These are phyloP conservation scores for Troilus luridus DNA, from an alignment of 2,888 invertebrate genomes.

Conservation along the genomic window DNA sequence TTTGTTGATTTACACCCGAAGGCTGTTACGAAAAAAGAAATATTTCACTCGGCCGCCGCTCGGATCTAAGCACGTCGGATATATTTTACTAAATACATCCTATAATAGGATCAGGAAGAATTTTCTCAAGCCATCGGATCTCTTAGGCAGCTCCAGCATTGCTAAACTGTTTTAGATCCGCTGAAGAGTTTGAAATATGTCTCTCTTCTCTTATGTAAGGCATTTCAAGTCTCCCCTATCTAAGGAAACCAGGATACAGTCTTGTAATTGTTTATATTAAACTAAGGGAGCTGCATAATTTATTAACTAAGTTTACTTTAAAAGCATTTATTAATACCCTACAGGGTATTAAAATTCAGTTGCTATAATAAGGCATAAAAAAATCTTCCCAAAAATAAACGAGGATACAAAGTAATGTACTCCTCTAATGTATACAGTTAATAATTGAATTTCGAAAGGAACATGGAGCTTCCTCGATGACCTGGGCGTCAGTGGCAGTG, in stretches of 20 bases:
- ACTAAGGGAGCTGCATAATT: not conserved
- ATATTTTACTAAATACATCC: slow-evolving; percentile 4
- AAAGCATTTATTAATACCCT: not conserved
- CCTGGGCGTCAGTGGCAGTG: too few relatives aligned
- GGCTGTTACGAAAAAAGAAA: not conserved
- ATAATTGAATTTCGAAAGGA: too few relatives aligned
- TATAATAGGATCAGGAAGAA: slow-evolving; percentile 12
- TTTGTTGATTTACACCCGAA: not conserved
- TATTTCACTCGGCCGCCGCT: not conserved
- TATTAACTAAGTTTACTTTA: not conserved
- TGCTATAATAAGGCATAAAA: not conserved
- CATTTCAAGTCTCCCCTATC: not conserved
- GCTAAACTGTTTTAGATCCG: slow-evolving; percentile 3
- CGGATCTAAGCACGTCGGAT: not conserved
- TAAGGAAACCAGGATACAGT: not conserved
- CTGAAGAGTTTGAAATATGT: not conserved
- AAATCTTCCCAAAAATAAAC: not conserved
- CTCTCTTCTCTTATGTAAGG: not conserved
- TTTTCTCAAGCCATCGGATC: not conserved
- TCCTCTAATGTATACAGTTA: not conserved
- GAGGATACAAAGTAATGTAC: not conserved
- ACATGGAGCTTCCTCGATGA: too few relatives aligned
- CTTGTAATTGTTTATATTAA: not conserved
- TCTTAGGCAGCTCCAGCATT: not conserved
- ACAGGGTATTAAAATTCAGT: not conserved